A percentile compares a stretch with the other conserved stretches of the same genome.
Evolutionary conservation across 2,888 invertebrate genomes (phyloP).

Genomic region (Tetranychus piercei): DNA sequence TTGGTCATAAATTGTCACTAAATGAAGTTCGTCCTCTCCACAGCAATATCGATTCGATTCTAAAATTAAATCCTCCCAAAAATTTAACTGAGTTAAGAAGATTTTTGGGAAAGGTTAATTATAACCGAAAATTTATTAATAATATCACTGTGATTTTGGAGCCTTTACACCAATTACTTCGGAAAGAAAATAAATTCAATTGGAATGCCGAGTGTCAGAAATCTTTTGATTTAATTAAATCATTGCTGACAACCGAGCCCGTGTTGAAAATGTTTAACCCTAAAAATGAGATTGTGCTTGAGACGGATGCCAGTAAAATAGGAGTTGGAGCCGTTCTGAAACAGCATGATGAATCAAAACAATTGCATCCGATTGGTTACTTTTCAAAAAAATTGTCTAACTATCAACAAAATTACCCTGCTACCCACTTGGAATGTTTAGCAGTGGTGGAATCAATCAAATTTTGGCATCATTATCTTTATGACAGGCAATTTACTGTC

Average conservation of each 20-base stretch:
- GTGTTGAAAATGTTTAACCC: not conserved
- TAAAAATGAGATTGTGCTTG: not conserved
- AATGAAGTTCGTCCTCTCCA: not conserved
- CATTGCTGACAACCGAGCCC: not conserved
- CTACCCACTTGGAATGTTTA: slow-evolving; percentile 25
- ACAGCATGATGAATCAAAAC: not conserved
- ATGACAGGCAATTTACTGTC: not conserved
- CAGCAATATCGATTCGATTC: not conserved
- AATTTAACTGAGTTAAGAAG: not conserved
- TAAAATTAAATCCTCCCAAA: not conserved
- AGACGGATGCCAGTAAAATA: not conserved
- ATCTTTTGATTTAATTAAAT: not conserved
- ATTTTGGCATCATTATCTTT: not conserved
- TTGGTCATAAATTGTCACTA: not conserved
- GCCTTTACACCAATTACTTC: not conserved
- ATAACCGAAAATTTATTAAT: not conserved
- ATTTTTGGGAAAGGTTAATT: not conserved
- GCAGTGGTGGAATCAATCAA: slow-evolving; percentile 23
- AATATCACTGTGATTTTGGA: not conserved
- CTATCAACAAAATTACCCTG: slow-evolving; percentile 26
- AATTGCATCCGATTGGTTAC: slow-evolving; percentile 22
- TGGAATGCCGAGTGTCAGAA: not conserved
- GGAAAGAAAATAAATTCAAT: not conserved
- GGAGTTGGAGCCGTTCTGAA: not conserved
- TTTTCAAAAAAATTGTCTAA: slow-evolving; percentile 22